A percentile compares a stretch with the other conserved stretches of the same genome.
Evolutionary conservation across 2,888 invertebrate genomes (phyloP).

Genomic region (Adelphocoris suturalis): DNA sequence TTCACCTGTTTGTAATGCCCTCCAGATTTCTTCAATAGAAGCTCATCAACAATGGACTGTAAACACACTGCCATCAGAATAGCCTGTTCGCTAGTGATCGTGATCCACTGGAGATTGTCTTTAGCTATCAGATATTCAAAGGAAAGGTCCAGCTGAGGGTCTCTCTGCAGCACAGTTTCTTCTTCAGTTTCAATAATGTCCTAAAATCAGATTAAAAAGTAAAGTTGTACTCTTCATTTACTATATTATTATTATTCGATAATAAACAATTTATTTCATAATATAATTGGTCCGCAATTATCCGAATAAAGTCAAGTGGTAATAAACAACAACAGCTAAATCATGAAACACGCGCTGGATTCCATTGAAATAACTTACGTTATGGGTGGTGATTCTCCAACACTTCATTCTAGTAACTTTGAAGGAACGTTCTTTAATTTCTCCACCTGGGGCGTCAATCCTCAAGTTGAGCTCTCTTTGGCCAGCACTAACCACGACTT

Average conservation of each 20-base stretch:
- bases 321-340: no score
- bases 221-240: no score
- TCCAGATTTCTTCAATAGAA: conserved; percentile 87
- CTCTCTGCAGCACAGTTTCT: conserved; percentile 77
- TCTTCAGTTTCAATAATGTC: conserved; percentile 74
- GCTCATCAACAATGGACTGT: conserved; percentile 96
- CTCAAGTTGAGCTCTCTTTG: conserved; percentile 91
- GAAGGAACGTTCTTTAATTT: conserved; percentile 90
- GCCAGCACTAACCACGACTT: conserved; percentile 89
- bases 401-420: conserved; percentile 97
- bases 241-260: no score
- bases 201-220: conserved; percentile 5
- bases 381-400: conserved; percentile 95
- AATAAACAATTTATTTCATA: no score
- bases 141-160: conserved; percentile 86
- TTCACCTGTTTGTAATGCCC: conserved; percentile 79
- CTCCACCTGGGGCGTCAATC: conserved; percentile 81
- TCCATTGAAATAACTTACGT: conserved; percentile 80
- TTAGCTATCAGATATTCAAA: conserved; percentile 96
- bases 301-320: no score
- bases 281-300: no score
- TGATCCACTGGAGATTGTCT: conserved; percentile 96
- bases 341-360: no score
- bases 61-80: conserved; percentile 97
- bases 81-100: conserved; percentile 92